Conservation (phyloP, 2,113 vertebrate genomes). For the Epinephelus fuscoguttatus region DNA sequence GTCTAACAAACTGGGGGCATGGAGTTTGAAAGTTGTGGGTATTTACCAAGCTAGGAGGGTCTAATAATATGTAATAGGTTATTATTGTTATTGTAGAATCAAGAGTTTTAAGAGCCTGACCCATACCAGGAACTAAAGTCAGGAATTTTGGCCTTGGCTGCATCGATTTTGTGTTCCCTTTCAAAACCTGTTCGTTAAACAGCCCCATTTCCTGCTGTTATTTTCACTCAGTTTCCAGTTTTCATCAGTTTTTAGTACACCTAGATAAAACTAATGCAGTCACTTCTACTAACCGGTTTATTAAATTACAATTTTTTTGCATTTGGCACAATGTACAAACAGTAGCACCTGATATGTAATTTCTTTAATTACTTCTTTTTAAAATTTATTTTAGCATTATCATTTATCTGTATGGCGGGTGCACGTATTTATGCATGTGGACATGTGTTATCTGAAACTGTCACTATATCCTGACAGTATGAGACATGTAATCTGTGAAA, state of each 20-base stretch:
- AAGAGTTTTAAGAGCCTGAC: not conserved
- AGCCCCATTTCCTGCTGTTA: not conserved
- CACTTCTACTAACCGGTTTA: not conserved
- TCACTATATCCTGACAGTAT: no score
- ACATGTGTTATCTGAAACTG: no score
- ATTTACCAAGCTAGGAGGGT: not conserved
- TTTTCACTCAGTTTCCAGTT: not conserved
- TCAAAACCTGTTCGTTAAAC: not conserved
- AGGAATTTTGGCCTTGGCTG: not conserved
- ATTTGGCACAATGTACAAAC: no score
- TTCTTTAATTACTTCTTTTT: no score
- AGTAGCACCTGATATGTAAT: no score
- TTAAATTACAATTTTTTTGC: not conserved
- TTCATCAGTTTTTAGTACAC: not conserved
- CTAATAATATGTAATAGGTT: not conserved
- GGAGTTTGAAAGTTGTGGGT: not conserved
- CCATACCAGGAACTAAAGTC: not conserved
- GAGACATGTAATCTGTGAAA: no score
- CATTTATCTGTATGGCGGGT: no score
- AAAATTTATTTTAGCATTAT: no score
- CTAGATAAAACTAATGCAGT: not conserved
- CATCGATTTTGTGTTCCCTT: not conserved
- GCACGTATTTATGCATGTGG: no score
- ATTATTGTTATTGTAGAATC: not conserved
- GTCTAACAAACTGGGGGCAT: not conserved